A percentile compares a stretch with the other conserved stretches of the same genome.
These are phyloP conservation scores for Otis tarda DNA, from an alignment of 2,113 vertebrate genomes.

Conservation along the genomic window DNA sequence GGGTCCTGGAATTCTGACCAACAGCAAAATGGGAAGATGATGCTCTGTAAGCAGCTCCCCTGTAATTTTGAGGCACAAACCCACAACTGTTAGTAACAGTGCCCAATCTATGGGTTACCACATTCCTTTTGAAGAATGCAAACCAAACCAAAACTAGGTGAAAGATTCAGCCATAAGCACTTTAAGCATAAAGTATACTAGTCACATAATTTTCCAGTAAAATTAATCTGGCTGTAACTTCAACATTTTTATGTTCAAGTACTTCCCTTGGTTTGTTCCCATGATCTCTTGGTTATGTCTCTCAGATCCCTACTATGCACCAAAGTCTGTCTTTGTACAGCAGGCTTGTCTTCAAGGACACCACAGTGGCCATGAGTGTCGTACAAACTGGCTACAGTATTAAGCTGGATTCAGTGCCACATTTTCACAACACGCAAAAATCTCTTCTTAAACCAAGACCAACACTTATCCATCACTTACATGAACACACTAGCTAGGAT, in stretches of 20 bases:
- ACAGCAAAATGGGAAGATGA: slow-evolving; percentile 2
- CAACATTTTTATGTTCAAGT: background rate
- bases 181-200: background rate
- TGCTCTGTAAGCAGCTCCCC: background rate
- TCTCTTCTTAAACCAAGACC: background rate
- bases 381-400: background rate
- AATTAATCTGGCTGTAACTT: background rate
- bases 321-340: background rate
- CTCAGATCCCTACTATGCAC: background rate
- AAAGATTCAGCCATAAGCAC: background rate
- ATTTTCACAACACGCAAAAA: background rate
- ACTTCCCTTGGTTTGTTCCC: background rate
- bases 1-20: background rate
- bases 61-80: background rate
- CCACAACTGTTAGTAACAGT: background rate
- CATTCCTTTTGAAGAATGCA: background rate
- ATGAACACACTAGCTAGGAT: background rate
- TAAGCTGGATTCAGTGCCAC: background rate
- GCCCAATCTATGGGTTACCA: background rate
- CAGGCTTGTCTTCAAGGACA: background rate
- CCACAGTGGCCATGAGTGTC: accelerated
- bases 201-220: background rate
- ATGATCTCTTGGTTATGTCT: background rate
- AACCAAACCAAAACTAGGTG: background rate
- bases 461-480: background rate